Percentiles rank a stretch among this genome's conserved stretches.
These are phyloP conservation scores for Periphyllus acericola DNA, from an alignment of 2,888 invertebrate genomes.

Conservation along the genomic window DNA sequence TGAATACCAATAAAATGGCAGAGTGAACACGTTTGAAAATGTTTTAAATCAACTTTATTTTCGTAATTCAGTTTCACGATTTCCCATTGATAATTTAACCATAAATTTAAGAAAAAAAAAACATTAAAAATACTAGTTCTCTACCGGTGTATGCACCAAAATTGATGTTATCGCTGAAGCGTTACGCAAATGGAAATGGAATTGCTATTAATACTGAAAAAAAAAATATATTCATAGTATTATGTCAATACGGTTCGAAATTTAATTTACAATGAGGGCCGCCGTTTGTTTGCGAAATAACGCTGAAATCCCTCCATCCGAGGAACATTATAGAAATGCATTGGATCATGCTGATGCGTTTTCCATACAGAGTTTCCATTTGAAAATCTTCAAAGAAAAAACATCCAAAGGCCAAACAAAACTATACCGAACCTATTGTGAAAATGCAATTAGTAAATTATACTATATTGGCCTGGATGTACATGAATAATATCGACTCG, in stretches of 20 bases:
- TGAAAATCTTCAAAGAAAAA: not conserved
- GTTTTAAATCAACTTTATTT: not conserved
- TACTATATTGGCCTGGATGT: not conserved
- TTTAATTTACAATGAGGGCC: not conserved
- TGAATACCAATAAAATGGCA: not conserved
- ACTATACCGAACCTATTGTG: not conserved
- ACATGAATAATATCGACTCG: not conserved
- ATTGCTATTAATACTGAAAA: not conserved
- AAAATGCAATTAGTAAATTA: slow-evolving; percentile 16
- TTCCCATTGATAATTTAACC: not conserved
- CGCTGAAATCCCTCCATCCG: not conserved
- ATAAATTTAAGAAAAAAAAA: not conserved
- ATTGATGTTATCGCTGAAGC: not conserved
- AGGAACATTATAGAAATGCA: not conserved
- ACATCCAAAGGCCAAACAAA: not conserved
- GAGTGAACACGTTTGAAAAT: not conserved
- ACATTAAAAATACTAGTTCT: not conserved
- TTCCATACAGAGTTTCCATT: not conserved
- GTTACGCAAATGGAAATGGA: not conserved
- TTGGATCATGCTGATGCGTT: not conserved
- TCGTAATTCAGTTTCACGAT: not conserved
- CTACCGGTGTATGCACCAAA: not conserved
- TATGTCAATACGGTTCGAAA: not conserved
- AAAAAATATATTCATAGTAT: not conserved
- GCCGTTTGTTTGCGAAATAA: not conserved